A percentile compares a stretch with the other conserved stretches of the same genome.
Conservation (phyloP, 2,888 invertebrate species). For the Caenorhabditis wallacei region DNA sequence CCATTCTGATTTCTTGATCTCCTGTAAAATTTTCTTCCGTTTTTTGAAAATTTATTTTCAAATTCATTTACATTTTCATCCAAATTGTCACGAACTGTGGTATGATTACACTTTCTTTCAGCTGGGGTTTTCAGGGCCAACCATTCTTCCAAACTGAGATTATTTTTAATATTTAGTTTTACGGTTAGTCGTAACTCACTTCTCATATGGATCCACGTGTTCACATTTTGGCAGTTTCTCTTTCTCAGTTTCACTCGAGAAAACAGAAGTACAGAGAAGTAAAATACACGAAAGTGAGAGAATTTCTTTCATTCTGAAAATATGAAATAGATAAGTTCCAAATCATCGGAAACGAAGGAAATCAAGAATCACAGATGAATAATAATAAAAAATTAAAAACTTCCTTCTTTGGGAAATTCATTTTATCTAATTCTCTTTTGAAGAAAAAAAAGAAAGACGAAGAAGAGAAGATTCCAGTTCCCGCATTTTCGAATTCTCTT, state of each 20-base stretch:
- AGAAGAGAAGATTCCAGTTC: conserved; percentile 19
- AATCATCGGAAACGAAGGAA: conserved; percentile 4
- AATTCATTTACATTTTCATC: conserved; percentile 30
- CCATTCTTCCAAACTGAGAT: conserved; percentile 60
- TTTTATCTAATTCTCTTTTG: conserved; percentile 20
- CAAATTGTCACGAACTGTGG: conserved; percentile 37
- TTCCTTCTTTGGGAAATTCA: conserved; percentile 12
- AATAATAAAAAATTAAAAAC: conserved; percentile 12
- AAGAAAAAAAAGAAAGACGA: conserved; percentile 6
- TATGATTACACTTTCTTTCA: conserved; percentile 63
- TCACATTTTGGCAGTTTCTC: conserved; percentile 71
- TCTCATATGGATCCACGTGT: conserved; percentile 71
- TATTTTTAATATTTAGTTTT: too few relatives aligned
- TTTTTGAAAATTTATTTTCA: neutral
- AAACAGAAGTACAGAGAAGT: neutral
- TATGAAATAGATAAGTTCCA: conserved; percentile 1
- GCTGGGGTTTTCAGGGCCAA: conserved; percentile 30
- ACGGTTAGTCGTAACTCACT: too few relatives aligned
- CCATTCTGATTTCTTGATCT: conserved; percentile 60
- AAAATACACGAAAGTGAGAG: conserved; percentile 20
- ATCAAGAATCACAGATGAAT: too few relatives aligned
- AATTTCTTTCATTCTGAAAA: conserved; percentile 48
- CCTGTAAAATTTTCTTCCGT: conserved; percentile 32
- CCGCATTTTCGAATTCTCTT: conserved; percentile 14
- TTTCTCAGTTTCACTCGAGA: conserved; percentile 1